Base-by-base conservation (phyloP, 2,888 invertebrate species). In the Machimus rusticus region DNA sequence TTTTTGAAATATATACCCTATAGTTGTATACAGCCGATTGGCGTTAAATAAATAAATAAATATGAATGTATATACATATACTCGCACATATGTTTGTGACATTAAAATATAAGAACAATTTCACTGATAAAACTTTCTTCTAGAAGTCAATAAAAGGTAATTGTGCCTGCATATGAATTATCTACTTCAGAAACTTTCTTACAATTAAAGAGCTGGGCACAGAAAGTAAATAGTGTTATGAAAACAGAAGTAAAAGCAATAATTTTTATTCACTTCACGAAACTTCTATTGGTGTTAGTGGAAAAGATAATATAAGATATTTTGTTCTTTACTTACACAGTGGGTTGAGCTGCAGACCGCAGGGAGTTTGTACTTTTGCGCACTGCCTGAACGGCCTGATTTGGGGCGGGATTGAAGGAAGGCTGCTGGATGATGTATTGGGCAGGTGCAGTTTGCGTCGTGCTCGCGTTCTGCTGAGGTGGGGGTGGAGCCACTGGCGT, bases 401-500 rank as follows among this genome's bases (percentile, higher is more conserved):
- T 23, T 14, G 74, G 19, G 2, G 9, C 5, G n/a, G 74, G 28
- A 39, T 46, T 74, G 12, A n/a, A 28, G 2, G 51, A n/a, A 43
- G 74, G 43, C 74, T 82, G 82, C 37, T 82, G 82, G 12, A 82
- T 57, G 9, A 82, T 57, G 19, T 82, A 82, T 5, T 82, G 82
- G 5, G 85, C 74, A n/a, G 34, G 74, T 28, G 74, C 74, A 66
- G 28, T 66, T 28, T 66, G 66, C 6, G 46, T 43, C 16, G 43
- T 66, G 43, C 74, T 85, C 66, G 37, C 8, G 46, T 74, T 85
- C 28, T 74, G 82, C 23, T 82, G 82, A 37, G 66, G 28, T 23
- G 19, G 8, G 55, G 91, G 88, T 91, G 89, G 51, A 90, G 76
- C 1, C 91, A 88, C 37, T 84, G 87, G 37, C 5, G 19, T 78